Base-by-base conservation (phyloP, 2,888 invertebrate genomes). In the Tridacna crocea region DNA sequence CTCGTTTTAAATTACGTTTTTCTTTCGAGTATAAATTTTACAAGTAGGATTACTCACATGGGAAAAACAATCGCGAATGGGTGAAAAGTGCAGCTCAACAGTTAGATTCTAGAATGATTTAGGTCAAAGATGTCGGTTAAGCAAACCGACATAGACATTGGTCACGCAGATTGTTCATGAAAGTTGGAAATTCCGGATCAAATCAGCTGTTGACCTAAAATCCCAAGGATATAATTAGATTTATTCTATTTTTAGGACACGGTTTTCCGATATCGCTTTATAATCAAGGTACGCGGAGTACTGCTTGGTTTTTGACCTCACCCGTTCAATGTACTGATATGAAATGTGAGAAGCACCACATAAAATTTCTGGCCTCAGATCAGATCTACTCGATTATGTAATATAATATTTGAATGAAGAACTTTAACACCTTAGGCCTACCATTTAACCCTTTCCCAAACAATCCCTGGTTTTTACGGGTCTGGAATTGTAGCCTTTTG, bases 201-300 rank as follows among this genome's bases (percentile, higher is more conserved):
- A 13, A 24, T 24, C 61, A 61, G 61, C 61, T 61, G 61, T n/a
- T 61, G 61, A 61, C 61, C 61, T 24, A 61, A 61, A 24, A 61
- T 2, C 19, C 61, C 19, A 55, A 3, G 61, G 22, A 22, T 61
- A 61, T 61, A 61, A 61, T 10, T 61, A 61, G 61, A 19, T n/a
- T 4, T 19, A 58, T 58, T 19, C 17, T 58, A 58, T 58, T 19
- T 19, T 58, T 58, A 58, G 58, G n/a, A 58, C 58, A 58, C n/a
- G 58, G 10, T n/a, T 58, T 58, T 58, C 58, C 58, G n/a, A 58
- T 36, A 36, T 36, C 36, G 36, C 36, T 36, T 36, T 36, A 8
- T 36, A 36, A 36, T 36, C 36, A 36, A 36, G 36, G 36, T 36
- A 36, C 36, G 36, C 36, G 36, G 36, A 36, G 36, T 36, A 36